phyloP scores from a whole-genome alignment of 2,888 invertebrate genomes.

The Cerastis leucographa region DNA sequence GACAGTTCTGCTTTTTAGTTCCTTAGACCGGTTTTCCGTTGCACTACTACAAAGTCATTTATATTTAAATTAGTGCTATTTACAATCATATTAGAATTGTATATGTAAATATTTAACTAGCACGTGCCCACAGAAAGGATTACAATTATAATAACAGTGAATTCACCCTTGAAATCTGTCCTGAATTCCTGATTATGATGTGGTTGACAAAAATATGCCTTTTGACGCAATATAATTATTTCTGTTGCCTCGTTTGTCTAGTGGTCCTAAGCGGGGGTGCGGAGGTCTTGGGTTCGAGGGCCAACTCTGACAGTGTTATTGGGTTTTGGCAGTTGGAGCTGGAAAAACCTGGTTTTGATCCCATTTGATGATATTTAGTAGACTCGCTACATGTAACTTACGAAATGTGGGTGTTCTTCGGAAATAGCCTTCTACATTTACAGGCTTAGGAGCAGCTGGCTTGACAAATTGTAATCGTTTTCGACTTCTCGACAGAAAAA shows the following conservation, averaged over 20 bases:
- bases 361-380: neutral
- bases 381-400: neutral
- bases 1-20: neutral
- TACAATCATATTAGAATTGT: conserved; percentile 30
- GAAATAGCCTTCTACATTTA: neutral
- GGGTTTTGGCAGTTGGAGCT: neutral
- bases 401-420: neutral
- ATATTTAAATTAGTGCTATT: conserved; percentile 38
- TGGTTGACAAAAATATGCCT: neutral
- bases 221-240: too few species aligned
- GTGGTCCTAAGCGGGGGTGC: accelerated
- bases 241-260: neutral
- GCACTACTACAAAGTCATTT: conserved; percentile 8
- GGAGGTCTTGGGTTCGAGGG: neutral
- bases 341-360: neutral
- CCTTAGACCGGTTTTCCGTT: neutral
- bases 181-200: conserved; percentile 19
- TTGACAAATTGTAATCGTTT: neutral
- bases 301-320: neutral
- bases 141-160: conserved; percentile 41
- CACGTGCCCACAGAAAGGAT: conserved; percentile 23
- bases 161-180: conserved; percentile 19
- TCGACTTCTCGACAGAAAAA: neutral
- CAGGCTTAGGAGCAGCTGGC: neutral
- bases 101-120: conserved; percentile 24